These are phyloP conservation scores for Engystomops pustulosus DNA, from an alignment of 2,113 vertebrate species.

Conservation along the genomic window DNA sequence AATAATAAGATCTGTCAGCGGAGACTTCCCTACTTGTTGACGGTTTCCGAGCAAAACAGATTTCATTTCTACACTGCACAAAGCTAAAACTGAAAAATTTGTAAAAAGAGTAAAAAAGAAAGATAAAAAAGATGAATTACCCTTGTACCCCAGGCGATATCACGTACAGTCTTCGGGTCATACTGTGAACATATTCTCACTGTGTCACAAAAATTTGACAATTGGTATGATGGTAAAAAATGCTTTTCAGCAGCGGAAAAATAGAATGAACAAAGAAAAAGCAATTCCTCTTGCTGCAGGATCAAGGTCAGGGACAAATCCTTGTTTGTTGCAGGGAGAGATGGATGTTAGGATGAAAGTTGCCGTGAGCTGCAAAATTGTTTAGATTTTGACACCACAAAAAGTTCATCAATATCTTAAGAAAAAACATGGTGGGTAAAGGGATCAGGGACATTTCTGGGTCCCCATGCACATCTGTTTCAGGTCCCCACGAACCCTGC, in stretches of 20 bases:
- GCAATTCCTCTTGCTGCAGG: background rate
- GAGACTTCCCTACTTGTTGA: background rate
- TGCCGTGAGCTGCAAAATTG: background rate
- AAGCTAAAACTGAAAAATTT: background rate
- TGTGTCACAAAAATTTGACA: background rate
- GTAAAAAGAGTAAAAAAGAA: background rate
- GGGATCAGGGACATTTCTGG: background rate
- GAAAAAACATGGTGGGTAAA: background rate
- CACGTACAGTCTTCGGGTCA: background rate
- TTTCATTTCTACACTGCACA: background rate
- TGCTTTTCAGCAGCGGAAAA: background rate
- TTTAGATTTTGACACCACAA: background rate
- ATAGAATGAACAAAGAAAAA: background rate
- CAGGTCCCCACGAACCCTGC: background rate
- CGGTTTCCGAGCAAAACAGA: background rate
- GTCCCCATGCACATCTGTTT: background rate
- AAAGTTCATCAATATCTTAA: background rate
- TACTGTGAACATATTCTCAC: background rate
- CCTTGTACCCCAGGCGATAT: background rate
- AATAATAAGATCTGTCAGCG: background rate
- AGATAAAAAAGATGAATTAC: background rate
- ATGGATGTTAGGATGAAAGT: background rate
- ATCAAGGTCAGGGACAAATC: background rate
- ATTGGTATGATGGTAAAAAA: background rate
- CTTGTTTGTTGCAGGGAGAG: background rate